Percentiles rank a stretch among this genome's conserved stretches.
Conservation (phyloP, 1,140 invertebrate genomes). For the Drosophila nigrodunni region DNA sequence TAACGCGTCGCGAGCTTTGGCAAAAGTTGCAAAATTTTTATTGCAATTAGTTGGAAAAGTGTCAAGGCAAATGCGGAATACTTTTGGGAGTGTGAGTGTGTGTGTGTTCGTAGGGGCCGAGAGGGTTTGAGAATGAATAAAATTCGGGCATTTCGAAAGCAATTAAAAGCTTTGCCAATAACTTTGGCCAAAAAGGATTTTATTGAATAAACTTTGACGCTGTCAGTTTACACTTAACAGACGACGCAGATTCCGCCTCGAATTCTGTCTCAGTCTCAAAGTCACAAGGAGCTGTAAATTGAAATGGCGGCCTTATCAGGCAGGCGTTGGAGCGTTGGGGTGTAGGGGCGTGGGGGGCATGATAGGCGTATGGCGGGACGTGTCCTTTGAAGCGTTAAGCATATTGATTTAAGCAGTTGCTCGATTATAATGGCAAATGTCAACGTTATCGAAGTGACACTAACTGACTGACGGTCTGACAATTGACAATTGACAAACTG, state of each 20-base stretch:
- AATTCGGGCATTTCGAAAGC: conserved; percentile 37
- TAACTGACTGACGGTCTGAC: conserved; percentile 19
- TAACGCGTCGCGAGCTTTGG: conserved; percentile 9
- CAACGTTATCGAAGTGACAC: conserved; percentile 22
- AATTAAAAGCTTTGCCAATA: conserved; percentile 62
- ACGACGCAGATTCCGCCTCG: no score
- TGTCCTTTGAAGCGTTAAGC: conserved; percentile 1
- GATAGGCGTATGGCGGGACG: no score
- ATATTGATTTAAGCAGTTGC: conserved; percentile 30
- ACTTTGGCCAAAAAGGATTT: conserved; percentile 48
- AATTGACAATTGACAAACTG: conserved; percentile 15
- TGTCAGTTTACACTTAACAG: conserved; percentile 23
- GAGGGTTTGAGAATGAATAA: not conserved
- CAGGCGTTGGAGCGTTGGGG: not conserved
- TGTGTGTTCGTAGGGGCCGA: no score
- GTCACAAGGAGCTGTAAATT: conserved; percentile 40
- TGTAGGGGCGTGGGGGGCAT: no score
- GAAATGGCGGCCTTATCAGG: conserved; percentile 44
- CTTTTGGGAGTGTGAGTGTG: not conserved
- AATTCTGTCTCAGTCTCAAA: not conserved
- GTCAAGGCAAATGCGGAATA: conserved; percentile 20
- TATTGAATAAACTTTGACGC: conserved; percentile 51
- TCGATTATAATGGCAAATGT: conserved; percentile 10
- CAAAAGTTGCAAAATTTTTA: conserved; percentile 33
- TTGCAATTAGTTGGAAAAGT: conserved; percentile 57